A percentile compares a stretch with the other conserved stretches of the same genome.
These are phyloP conservation scores for Ptychoptera contaminata DNA, from an alignment of 2,888 invertebrate species.

Conservation along the genomic window DNA sequence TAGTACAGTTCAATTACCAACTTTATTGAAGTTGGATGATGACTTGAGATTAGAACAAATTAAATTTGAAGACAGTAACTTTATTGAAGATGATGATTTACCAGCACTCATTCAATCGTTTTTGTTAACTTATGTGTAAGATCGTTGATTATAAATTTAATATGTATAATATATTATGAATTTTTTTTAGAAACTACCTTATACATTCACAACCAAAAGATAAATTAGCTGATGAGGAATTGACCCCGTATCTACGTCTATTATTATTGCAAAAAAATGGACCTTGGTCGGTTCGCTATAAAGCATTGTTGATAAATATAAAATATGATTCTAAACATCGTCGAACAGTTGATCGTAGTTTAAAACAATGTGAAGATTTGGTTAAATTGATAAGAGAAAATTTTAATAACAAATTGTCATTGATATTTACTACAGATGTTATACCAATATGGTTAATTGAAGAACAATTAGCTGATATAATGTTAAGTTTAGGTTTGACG, in stretches of 20 bases:
- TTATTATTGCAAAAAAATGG: slow-evolving; percentile 47
- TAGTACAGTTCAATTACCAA: slow-evolving; percentile 37
- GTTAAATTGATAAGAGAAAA: slow-evolving; percentile 37
- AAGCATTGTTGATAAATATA: slow-evolving; percentile 60
- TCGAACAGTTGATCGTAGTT: slow-evolving; percentile 73
- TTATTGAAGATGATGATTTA: slow-evolving; percentile 33
- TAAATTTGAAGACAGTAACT: slow-evolving; percentile 45
- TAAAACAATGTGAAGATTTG: slow-evolving; percentile 72
- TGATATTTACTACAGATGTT: neutral
- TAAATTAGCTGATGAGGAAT: slow-evolving; percentile 64
- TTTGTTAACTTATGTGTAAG: slow-evolving; percentile 60
- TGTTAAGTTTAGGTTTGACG: slow-evolving; percentile 64
- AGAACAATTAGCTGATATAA: slow-evolving; percentile 59
- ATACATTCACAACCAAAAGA: slow-evolving; percentile 61
- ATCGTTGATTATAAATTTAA: slow-evolving; percentile 12
- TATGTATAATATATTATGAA: slow-evolving; percentile 4
- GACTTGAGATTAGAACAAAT: slow-evolving; percentile 73
- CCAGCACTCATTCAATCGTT: slow-evolving; percentile 64
- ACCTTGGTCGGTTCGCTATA: slow-evolving; percentile 61
- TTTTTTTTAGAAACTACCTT: slow-evolving; percentile 42
- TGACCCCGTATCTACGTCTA: slow-evolving; percentile 57
- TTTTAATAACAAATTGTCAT: slow-evolving; percentile 11
- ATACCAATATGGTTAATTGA: slow-evolving; percentile 48
- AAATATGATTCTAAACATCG: slow-evolving; percentile 59
- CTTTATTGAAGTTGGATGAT: slow-evolving; percentile 61